phyloP scores from a whole-genome alignment of 2,113 vertebrate species.

The Myotis davidii region DNA sequence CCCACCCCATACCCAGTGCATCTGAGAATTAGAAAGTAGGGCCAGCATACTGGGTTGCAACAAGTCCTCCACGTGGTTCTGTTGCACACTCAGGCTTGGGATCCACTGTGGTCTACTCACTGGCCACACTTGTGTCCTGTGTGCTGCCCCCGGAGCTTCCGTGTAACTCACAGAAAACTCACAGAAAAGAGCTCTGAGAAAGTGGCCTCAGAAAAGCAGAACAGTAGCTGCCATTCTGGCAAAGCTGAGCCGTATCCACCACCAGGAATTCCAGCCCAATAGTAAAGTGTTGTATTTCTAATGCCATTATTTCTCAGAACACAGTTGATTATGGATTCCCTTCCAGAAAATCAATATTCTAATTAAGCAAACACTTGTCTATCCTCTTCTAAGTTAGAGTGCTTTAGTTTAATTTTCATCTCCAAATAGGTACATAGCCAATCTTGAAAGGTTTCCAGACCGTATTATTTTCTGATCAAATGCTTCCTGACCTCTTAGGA shows the following conservation, averaged over 20 bases:
- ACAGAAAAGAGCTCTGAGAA: neutral
- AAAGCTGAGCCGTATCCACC: neutral
- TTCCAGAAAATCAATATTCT: neutral
- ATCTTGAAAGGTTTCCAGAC: neutral
- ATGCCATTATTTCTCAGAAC: neutral
- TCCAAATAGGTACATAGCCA: neutral
- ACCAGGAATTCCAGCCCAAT: neutral
- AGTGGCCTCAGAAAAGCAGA: neutral
- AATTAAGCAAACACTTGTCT: neutral
- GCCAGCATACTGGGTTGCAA: neutral
- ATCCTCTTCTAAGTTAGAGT: neutral
- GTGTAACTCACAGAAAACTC: neutral
- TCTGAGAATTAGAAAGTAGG: neutral
- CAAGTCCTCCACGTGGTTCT: no score
- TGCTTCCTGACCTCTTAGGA: neutral
- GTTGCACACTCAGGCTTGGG: neutral
- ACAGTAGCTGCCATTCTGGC: neutral
- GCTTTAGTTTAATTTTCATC: neutral
- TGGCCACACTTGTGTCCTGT: neutral
- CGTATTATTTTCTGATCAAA: neutral
- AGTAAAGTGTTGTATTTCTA: neutral
- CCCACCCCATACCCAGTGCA: neutral
- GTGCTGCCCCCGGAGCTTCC: fast-evolving
- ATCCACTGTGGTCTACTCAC: neutral
- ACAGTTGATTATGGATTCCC: neutral